Evolutionary conservation across 2,888 invertebrate genomes (phyloP), one percentile per base, ranked within the genome.

Genomic region (Drosophila anomelani): DNA sequence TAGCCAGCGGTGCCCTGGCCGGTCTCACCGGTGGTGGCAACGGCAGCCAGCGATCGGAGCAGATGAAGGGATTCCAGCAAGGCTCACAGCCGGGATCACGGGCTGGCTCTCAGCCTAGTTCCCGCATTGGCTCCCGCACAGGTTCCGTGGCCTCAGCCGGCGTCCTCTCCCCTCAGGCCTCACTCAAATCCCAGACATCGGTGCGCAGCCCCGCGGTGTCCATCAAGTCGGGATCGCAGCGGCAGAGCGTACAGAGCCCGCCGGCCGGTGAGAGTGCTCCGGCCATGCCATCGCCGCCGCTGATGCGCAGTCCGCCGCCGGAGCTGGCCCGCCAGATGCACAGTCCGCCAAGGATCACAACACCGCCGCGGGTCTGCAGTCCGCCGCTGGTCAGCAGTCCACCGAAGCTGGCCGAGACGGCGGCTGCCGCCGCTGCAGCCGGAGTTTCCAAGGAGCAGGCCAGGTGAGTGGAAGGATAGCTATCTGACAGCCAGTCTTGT

Each of bases 371-470:
- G 23, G 84, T 91, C 39, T 91, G 90, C 73, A 91, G 91, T 54
- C 91, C 91, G 10, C 91, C 87, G 5, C 38, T 91, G 79, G 83
- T 90, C 38, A 90, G 90, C 78, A 91, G 90, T 73, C 91, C 90
- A 8, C 90, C 91, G 8, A 84, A 84, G 66, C 73, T 85, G 66
- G 78, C 81, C 13, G 86, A 89, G 49, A 68, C 72, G 51, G 85
- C 85, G 10, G 82, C 20, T 20, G 23, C 83, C 23, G 80, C 80
- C 2, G 80, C 80, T n/a, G 79, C 80, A 44, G 85, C 81, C 41
- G 86, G 75, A 55, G 43, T 69, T 13, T 60, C 61, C 2, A 81
- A 76, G 56, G 70, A 72, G 6, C 63, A 61, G n/a, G 20, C 46
- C 44, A 57, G 81, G 86, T 88, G 66, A 81, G 84, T 49, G 13